These are phyloP conservation scores for Cosmia pyralina DNA, from an alignment of 2,888 invertebrate species.

Conservation along the genomic window DNA sequence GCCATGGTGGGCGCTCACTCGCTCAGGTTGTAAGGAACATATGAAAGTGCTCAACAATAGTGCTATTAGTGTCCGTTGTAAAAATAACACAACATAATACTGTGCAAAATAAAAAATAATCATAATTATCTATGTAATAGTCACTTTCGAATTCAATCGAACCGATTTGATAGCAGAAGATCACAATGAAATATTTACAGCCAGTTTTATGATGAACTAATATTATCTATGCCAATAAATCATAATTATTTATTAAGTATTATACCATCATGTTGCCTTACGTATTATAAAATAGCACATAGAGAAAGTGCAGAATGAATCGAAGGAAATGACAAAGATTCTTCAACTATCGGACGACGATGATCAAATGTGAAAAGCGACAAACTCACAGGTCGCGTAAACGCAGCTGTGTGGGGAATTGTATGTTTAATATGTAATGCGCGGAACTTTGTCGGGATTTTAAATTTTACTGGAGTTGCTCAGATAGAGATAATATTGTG, in stretches of 20 bases:
- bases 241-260: slow-evolving; percentile 18
- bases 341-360: slow-evolving; percentile 53
- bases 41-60: slow-evolving; percentile 68
- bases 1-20: slow-evolving; percentile 45
- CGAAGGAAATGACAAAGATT: slow-evolving; percentile 61
- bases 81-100: slow-evolving; percentile 62
- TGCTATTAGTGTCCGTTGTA: slow-evolving; percentile 64
- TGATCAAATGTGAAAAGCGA: slow-evolving; percentile 61
- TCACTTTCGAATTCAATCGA: slow-evolving; percentile 51
- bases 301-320: slow-evolving; percentile 57
- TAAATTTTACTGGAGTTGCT: neutral
- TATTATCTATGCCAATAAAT: slow-evolving; percentile 10
- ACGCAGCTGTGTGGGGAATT: slow-evolving; percentile 32
- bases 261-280: slow-evolving; percentile 5
- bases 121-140: slow-evolving; percentile 39
- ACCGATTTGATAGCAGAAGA: slow-evolving; percentile 11
- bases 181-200: neutral
- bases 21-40: slow-evolving; percentile 27
- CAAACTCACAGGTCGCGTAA: slow-evolving; percentile 31
- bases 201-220: slow-evolving; percentile 6
- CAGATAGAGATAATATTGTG: neutral
- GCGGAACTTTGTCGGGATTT: neutral
- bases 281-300: slow-evolving; percentile 40
- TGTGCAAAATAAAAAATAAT: slow-evolving; percentile 35
- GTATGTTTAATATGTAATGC: slow-evolving; percentile 16